A percentile compares a stretch with the other conserved stretches of the same genome.
phyloP scores from a whole-genome alignment of 2,113 vertebrate species.

The Ceyx margarethae region DNA sequence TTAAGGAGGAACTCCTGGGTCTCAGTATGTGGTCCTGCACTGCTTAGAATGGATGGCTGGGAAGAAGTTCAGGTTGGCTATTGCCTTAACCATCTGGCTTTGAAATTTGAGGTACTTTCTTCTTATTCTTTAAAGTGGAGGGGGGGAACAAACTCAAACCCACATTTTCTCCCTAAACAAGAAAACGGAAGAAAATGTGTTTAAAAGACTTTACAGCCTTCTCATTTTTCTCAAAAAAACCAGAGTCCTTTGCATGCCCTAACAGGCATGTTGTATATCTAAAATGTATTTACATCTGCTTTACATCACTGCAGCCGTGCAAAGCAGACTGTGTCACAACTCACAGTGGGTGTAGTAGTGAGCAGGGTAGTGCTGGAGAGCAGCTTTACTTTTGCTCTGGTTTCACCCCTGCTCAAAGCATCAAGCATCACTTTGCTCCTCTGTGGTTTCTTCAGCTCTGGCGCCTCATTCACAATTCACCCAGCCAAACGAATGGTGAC shows the following conservation, averaged over 20 bases:
- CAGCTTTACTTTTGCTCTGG: accelerated
- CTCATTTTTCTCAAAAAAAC: background rate
- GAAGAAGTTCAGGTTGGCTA: background rate
- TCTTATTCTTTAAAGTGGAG: accelerated
- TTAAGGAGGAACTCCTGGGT: accelerated
- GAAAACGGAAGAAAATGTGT: background rate
- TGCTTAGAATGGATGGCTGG: no score
- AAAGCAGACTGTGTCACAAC: background rate
- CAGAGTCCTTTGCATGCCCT: background rate
- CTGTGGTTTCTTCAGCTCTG: background rate
- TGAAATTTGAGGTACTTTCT: background rate
- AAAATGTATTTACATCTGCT: background rate
- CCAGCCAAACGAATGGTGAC: background rate
- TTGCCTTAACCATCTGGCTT: background rate
- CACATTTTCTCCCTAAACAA: background rate
- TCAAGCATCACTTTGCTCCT: background rate
- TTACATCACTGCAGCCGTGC: background rate
- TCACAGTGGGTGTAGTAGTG: no score
- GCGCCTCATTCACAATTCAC: background rate
- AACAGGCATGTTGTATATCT: background rate
- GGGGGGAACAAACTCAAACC: background rate
- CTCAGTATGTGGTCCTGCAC: accelerated
- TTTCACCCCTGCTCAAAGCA: background rate
- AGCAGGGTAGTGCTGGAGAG: background rate
- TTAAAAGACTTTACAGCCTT: background rate